Percentiles rank a stretch among this genome's conserved stretches.
Evolutionary conservation across 2,797 vertebrate genomes (phyloP).

Genomic region (Odontamblyopus rebecca): DNA sequence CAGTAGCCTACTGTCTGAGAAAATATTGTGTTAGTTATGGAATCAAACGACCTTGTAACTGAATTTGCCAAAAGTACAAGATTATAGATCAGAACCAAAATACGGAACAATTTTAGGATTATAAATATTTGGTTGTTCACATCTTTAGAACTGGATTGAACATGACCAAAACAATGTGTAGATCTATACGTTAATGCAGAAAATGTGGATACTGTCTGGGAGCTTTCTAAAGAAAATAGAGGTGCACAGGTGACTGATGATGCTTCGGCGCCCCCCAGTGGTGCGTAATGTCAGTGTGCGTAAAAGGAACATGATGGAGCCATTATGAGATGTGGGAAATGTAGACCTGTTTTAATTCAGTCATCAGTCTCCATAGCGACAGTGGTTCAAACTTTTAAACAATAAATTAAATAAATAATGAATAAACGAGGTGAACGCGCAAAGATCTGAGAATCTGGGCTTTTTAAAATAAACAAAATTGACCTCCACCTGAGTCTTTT

Average conservation of each 20-base stretch:
- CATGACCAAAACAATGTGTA: background rate
- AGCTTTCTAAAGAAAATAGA: background rate
- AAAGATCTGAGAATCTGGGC: background rate
- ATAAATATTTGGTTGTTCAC: background rate
- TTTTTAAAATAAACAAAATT: background rate
- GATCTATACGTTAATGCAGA: background rate
- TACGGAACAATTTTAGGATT: too few relatives aligned
- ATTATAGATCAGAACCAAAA: background rate
- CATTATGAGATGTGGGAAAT: too few relatives aligned
- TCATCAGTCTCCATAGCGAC: background rate
- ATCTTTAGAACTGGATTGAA: background rate
- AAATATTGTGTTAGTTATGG: background rate
- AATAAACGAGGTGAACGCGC: background rate
- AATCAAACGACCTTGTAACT: background rate
- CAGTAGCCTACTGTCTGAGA: background rate
- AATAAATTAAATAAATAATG: background rate
- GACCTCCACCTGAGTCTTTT: slow-evolving; percentile 1
- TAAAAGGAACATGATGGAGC: background rate
- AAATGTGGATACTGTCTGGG: background rate
- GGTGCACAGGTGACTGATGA: slow-evolving; percentile 2
- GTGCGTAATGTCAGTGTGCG: slow-evolving; percentile 9
- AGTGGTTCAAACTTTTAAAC: background rate
- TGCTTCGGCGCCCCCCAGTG: slow-evolving; percentile 33
- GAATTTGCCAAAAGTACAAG: background rate
- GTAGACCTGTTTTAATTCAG: background rate